Evolutionary conservation across 2,113 vertebrate species (phyloP), one percentile per base, ranked within the genome.

Genomic region (Miniopterus natalensis): DNA sequence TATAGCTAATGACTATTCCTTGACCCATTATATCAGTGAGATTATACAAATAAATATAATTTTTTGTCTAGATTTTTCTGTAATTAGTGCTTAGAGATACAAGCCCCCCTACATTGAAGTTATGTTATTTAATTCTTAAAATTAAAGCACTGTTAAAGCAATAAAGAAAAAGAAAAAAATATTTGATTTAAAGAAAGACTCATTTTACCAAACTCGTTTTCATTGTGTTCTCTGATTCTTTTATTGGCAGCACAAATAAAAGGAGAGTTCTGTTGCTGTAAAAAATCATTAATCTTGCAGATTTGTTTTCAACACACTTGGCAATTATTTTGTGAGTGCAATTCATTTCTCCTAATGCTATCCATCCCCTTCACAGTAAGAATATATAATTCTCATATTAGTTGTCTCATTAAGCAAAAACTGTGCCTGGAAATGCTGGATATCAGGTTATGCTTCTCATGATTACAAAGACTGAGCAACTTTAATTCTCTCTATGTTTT

Each of bases 301-400:
- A 31, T 70, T 65, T 88, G 61, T 61, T 83, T 77, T 40, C 27
- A 79, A n/a, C 2, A 96, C 42, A 49, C 5, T 75, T 65, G 11
- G 53, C 49, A 88, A 96, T 92, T 95, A 71, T 90, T 96, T 92
- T 81, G 5, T 95, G 47, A 94, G 51, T 61, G 45, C 14, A 68
- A 71, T 55, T 75, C 78, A 88, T 84, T 96, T 93, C 79, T 80
- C 40, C 27, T 77, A 88, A 66, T 92, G 29, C 18, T 92, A 40
- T 11, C 23, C 21, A 66, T 83, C 47, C 65, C 25, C 65, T 31
- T 96, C 65, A 29, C n/a, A 88, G 42, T 47, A 92, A 75, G 17
- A 90, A 77, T 42, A 29, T 70, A n/a, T 70, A 81, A 94, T 80
- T 90, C 42, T 95, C 20, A 51, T 73, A 55, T 87, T 77, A 61